Base-by-base conservation (phyloP, 2,113 vertebrate species). In the Psettodes erumei region DNA sequence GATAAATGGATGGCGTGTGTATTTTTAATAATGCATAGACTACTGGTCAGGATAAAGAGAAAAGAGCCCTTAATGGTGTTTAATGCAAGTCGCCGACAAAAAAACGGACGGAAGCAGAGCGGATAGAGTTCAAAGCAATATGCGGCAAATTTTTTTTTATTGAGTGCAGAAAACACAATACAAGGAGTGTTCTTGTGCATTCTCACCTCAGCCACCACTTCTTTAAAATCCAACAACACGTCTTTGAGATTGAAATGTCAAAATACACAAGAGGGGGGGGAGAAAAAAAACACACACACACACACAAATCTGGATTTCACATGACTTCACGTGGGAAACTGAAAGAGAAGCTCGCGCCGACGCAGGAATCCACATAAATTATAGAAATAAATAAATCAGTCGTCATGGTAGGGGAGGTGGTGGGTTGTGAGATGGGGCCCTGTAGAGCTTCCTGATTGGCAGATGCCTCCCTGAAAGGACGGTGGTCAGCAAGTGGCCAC, bases 101-200 rank as follows among this genome's bases (percentile, higher is more conserved):
- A 48, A 50, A 48, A 21, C 3, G 18, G 38, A 71, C 47, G 74
- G 23, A 58, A 23, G 5, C 38, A 51, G 61, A 7, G 12, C 18
- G 18, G 19, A 3, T 42, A 37, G 75, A 83, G 79, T 90, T 91
- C 55, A 86, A 89, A 93, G 92, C 90, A 87, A 89, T 85, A 89
- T 77, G 90, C 88, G 91, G 91, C 91, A 89, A 81, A 64, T 89
- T 93, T 94, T 91, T 89, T 94, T 91, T 94, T 91, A 89, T 94
- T 91, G 27, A 83, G 87, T 93, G 90, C 88, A 90, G 87, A 91
- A 88, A 90, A 92, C 86, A 93, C 89, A 87, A 83, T 90, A 89
- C 86, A 90, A 78, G 82, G 77, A 84, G 84, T 83, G 86, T 86
- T 83, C 61, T 76, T 88, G 86, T 89, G 79, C 83, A 71, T 87